Evolutionary conservation across 2,113 vertebrate genomes (phyloP).

Genomic region (Heterotilapia buettikoferi): DNA sequence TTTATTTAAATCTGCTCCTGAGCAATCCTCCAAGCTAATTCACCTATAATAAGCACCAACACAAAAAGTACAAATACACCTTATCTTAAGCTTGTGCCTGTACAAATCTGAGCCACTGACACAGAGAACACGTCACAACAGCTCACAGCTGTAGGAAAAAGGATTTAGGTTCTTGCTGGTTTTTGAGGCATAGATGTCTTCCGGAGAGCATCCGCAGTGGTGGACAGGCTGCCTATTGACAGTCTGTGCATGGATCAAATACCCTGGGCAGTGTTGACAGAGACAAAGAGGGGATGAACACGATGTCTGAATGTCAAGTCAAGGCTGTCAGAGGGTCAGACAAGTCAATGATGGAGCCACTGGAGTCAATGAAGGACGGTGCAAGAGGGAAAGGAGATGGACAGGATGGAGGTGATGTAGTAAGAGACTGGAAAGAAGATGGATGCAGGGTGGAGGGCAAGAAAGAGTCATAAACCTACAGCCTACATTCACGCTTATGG

Average conservation of each 20-base stretch:
- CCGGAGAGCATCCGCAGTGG: background rate
- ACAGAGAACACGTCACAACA: background rate
- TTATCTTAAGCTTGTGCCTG: background rate
- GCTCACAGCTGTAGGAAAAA: background rate
- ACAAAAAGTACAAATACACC: background rate
- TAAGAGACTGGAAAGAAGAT: background rate
- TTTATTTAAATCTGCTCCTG: background rate
- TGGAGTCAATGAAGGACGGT: slow-evolving; percentile 28
- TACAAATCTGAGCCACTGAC: background rate
- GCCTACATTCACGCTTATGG: background rate
- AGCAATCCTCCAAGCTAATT: background rate
- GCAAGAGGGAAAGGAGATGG: background rate
- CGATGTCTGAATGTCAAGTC: slow-evolving; percentile 51
- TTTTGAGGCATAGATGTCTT: background rate
- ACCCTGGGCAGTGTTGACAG: slow-evolving; percentile 21
- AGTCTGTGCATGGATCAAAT: slow-evolving; percentile 33
- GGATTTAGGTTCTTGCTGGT: background rate
- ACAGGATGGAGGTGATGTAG: background rate
- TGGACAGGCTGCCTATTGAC: slow-evolving; percentile 29
- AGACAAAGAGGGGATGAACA: slow-evolving; percentile 37
- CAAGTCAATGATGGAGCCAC: slow-evolving; percentile 46
- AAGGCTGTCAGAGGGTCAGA: slow-evolving; percentile 41
- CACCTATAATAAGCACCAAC: background rate
- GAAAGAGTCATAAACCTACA: background rate
- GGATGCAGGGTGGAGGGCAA: background rate